phyloP scores from a whole-genome alignment of 2,888 invertebrate species.

The Steromphala cineraria region DNA sequence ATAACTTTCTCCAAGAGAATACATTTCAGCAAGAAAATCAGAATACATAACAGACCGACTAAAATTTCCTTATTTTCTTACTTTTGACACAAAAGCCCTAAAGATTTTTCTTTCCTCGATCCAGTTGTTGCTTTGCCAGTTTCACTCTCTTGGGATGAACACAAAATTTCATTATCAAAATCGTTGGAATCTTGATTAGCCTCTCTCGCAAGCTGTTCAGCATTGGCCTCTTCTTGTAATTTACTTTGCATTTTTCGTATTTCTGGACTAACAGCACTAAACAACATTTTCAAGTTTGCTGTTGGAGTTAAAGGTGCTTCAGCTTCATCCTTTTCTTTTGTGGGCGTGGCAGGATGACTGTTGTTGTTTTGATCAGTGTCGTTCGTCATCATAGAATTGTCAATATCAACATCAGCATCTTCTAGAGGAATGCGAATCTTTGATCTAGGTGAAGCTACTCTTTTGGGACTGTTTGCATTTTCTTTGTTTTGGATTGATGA shows the following conservation, averaged over 20 bases:
- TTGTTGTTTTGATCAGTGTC: constrained; percentile 34
- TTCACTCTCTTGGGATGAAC: constrained; percentile 42
- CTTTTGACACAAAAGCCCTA: constrained; percentile 73
- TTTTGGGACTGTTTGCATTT: constrained; percentile 29
- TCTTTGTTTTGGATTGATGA: constrained; percentile 24
- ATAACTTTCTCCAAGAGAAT: too few species aligned
- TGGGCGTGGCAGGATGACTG: constrained; percentile 41
- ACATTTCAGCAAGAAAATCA: too few species aligned
- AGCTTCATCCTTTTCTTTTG: constrained; percentile 29
- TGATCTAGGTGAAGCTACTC: constrained; percentile 8
- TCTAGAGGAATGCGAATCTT: constrained; percentile 8
- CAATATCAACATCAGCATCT: not conserved
- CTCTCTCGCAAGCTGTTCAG: constrained; percentile 12
- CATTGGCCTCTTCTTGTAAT: constrained; percentile 26
- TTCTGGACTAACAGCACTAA: constrained; percentile 80
- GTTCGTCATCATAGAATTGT: not conserved
- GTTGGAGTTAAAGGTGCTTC: constrained; percentile 80
- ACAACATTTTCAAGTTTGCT: constrained; percentile 82
- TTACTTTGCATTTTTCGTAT: constrained; percentile 60
- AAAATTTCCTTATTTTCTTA: constrained; percentile 38
- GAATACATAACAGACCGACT: too few species aligned
- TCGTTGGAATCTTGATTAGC: constrained; percentile 22
- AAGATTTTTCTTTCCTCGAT: constrained; percentile 72
- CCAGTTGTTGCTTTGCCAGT: constrained; percentile 33
- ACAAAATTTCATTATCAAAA: constrained; percentile 32